phyloP scores from a whole-genome alignment of 2,113 vertebrate genomes.

The Antechinus stuartii region DNA sequence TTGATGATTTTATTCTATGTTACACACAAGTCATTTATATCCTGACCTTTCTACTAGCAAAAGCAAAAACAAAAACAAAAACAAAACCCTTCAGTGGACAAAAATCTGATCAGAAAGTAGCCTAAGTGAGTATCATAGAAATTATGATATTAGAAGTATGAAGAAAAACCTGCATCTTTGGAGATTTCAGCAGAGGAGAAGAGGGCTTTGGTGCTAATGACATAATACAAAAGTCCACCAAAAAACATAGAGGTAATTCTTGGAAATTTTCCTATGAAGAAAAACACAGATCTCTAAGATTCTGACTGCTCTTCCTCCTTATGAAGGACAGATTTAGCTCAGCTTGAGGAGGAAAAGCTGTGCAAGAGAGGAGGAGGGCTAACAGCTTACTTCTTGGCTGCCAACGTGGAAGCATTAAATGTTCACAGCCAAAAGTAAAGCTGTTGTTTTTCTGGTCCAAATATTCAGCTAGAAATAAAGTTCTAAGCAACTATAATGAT shows the following conservation, averaged over 20 bases:
- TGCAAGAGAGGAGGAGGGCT: conserved; percentile 82
- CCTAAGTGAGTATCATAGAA: neutral
- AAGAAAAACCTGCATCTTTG: neutral
- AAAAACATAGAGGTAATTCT: conserved; percentile 55
- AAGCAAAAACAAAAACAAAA: neutral
- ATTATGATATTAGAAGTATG: neutral
- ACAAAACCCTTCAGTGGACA: neutral
- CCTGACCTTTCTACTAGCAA: neutral
- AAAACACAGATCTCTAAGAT: conserved; percentile 58
- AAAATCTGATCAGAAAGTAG: neutral
- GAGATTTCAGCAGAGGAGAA: neutral
- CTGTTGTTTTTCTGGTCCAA: conserved; percentile 81
- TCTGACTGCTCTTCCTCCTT: conserved; percentile 70
- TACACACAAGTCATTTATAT: neutral
- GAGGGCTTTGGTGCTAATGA: conserved; percentile 48
- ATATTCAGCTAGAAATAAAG: conserved; percentile 81
- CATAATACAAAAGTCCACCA: conserved; percentile 52
- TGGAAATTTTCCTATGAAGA: conserved; percentile 66
- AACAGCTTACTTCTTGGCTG: conserved; percentile 83
- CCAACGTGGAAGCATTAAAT: conserved; percentile 80
- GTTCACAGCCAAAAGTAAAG: conserved; percentile 82
- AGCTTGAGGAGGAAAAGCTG: conserved; percentile 72
- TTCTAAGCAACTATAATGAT: conserved; percentile 74
- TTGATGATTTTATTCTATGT: neutral
- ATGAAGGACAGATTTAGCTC: conserved; percentile 82